A percentile compares a stretch with the other conserved stretches of the same genome.
Conservation (phyloP, 2,888 invertebrate species). For the Stomorhina lunata region DNA sequence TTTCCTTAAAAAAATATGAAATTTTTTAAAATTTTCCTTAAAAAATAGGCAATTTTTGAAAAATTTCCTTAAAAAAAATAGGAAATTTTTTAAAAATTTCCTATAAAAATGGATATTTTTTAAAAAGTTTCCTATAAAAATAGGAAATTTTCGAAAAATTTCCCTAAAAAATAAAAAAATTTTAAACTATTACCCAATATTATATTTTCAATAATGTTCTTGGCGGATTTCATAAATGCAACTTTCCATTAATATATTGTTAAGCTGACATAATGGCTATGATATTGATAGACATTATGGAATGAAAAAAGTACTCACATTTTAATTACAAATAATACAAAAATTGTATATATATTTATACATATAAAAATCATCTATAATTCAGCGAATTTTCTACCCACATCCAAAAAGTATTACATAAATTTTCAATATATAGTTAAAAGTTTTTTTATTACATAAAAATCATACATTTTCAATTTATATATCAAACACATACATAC, state of each 20-base stretch:
- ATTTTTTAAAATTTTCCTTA: no score
- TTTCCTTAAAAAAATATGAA: no score
- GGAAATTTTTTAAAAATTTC: no score
- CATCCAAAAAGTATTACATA: neutral
- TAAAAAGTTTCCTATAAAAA: no score
- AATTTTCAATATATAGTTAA: neutral
- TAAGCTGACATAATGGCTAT: slow-evolving; percentile 2
- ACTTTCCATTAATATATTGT: neutral
- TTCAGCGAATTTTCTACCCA: neutral
- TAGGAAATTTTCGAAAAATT: no score
- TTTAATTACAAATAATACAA: slow-evolving; percentile 15
- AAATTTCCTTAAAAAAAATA: no score
- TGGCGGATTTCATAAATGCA: no score
- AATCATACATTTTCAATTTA: neutral
- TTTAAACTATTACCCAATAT: no score
- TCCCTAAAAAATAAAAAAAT: no score
- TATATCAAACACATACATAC: neutral
- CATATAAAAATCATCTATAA: slow-evolving; percentile 19
- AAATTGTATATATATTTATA: neutral
- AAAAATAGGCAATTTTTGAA: no score
- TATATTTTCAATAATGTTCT: no score
- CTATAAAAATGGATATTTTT: no score
- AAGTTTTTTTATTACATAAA: neutral
- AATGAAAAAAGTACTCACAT: neutral
- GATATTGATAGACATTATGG: neutral